A percentile compares a stretch with the other conserved stretches of the same genome.
Evolutionary conservation across 2,888 invertebrate genomes (phyloP).

Genomic region (Limnephilus lunatus): DNA sequence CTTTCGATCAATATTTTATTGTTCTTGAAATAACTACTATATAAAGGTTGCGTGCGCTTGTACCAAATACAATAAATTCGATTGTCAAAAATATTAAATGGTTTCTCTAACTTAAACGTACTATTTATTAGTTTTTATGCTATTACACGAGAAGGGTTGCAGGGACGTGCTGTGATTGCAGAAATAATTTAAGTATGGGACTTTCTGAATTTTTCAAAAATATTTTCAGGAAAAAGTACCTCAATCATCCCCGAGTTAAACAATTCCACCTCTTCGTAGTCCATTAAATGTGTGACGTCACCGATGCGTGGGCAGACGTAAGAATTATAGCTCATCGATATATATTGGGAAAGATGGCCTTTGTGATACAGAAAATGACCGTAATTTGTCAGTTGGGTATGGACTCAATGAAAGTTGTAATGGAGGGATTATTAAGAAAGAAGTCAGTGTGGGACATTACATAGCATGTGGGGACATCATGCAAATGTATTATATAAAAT

Average conservation of each 20-base stretch:
- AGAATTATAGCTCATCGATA: neutral
- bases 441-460: too few species aligned
- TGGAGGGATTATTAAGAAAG: too few species aligned
- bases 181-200: neutral
- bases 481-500: too few species aligned
- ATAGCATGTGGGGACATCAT: too few species aligned
- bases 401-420: too few species aligned
- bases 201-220: neutral
- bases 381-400: neutral
- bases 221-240: neutral
- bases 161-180: neutral
- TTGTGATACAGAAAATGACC: neutral
- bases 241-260: constrained; percentile 33
- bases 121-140: neutral
- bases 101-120: neutral
- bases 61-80: neutral
- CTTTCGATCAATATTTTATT: neutral
- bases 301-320: neutral
- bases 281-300: constrained; percentile 23
- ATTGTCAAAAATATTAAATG: neutral
- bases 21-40: neutral
- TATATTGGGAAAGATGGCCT: neutral
- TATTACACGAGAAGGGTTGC: neutral
- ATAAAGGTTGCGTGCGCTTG: neutral
- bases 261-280: neutral